phyloP scores from a whole-genome alignment of 2,888 invertebrate species.

The Agrenia bidenticulata region DNA sequence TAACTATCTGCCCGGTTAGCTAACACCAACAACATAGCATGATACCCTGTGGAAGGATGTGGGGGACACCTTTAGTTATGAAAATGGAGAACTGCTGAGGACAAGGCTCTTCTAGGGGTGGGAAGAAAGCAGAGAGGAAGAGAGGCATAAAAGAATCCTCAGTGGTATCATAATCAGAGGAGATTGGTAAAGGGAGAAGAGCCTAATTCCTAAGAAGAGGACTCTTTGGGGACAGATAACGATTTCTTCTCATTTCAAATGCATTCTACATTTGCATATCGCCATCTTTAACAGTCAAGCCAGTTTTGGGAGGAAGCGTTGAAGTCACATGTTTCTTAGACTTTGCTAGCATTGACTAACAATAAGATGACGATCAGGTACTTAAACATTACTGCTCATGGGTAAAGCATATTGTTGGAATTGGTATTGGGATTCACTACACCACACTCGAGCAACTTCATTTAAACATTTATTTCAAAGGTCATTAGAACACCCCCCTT shows the following conservation, averaged over 20 bases:
- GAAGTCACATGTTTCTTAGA: no score
- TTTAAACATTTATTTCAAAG: conserved; percentile 11
- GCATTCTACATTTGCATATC: conserved; percentile 27
- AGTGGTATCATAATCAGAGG: conserved; percentile 39
- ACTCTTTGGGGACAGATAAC: conserved; percentile 41
- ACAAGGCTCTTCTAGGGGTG: neutral
- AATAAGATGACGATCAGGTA: no score
- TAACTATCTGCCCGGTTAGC: neutral
- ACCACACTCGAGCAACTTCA: no score
- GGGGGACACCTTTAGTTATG: conserved; percentile 13
- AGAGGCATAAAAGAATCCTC: conserved; percentile 27
- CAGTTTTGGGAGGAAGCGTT: no score
- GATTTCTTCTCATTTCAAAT: conserved; percentile 42
- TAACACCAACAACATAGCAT: neutral
- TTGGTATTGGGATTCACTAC: no score
- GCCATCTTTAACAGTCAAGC: neutral
- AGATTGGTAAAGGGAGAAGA: conserved; percentile 31
- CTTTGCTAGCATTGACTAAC: no score
- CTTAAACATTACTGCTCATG: no score
- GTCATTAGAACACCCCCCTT: conserved; percentile 1
- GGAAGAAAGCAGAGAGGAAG: conserved; percentile 5
- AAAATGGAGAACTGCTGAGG: conserved; percentile 12
- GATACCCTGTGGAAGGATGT: neutral
- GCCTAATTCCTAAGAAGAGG: conserved; percentile 42
- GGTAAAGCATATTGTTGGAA: no score